A percentile compares a stretch with the other conserved stretches of the same genome.
Conservation (phyloP, 1,140 invertebrate species). For the Diachasma alloeum region DNA sequence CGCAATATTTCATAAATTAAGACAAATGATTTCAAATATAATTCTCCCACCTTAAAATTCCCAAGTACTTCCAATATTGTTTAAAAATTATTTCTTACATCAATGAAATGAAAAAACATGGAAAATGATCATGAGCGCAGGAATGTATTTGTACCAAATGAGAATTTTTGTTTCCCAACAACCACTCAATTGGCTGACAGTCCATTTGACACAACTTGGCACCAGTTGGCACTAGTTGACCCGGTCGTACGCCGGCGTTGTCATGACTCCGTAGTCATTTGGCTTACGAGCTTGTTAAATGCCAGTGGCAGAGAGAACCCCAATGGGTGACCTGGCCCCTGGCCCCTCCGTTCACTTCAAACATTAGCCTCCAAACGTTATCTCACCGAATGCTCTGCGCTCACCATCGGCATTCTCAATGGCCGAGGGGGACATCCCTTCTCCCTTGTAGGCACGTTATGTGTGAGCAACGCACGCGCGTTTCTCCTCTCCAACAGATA, state of each 20-base stretch:
- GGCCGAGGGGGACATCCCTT: background rate
- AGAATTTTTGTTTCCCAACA: slow-evolving; percentile 57
- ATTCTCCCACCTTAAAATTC: no score
- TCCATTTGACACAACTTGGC: slow-evolving; percentile 59
- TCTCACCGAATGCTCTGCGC: background rate
- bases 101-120: no score
- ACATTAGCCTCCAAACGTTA: background rate
- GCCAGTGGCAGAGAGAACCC: background rate
- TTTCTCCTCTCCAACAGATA: background rate
- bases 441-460: background rate
- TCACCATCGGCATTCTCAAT: background rate
- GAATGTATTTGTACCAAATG: background rate
- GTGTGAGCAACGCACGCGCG: slow-evolving; percentile 1
- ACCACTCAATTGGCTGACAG: slow-evolving; percentile 45
- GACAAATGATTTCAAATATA: no score
- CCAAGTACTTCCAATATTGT: no score
- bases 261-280: slow-evolving; percentile 61
- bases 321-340: slow-evolving; percentile 11
- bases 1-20: no score
- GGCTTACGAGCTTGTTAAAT: slow-evolving; percentile 60
- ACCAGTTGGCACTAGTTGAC: slow-evolving; percentile 61
- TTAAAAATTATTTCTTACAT: no score
- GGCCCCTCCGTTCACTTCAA: background rate
- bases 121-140: no score
- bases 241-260: slow-evolving; percentile 49